These are phyloP conservation scores for Spongilla lacustris DNA, from an alignment of 37 sponge, comb jelly and placozoan genomes.

Conservation along the genomic window DNA sequence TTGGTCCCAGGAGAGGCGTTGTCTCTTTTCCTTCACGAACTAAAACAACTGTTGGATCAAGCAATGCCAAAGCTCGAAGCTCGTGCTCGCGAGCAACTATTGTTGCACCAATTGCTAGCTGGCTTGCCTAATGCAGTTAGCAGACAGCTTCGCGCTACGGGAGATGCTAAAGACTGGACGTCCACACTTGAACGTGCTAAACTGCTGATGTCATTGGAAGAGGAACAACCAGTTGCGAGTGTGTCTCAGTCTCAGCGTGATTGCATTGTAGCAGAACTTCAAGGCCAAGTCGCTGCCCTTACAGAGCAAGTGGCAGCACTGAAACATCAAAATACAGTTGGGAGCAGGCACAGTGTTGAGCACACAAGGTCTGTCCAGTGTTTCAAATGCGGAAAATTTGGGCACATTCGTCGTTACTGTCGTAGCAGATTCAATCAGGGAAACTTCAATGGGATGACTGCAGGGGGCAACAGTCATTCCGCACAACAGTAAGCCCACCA, in stretches of 20 bases:
- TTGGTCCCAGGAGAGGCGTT: constrained; percentile 40
- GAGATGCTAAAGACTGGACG: constrained; percentile 16
- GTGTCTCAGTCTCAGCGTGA: neutral
- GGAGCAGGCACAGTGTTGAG: too few species aligned
- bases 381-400: constrained; percentile 7
- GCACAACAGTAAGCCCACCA: constrained; percentile 9
- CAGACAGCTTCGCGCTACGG: constrained; percentile 33
- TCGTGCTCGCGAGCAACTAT: constrained; percentile 21
- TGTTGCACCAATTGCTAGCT: constrained; percentile 53
- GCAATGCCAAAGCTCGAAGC: constrained; percentile 63
- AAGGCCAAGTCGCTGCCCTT: constrained; percentile 15
- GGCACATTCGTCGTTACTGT: constrained; percentile 24
- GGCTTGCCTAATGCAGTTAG: constrained; percentile 33
- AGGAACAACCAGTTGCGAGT: neutral
- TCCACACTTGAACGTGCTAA: constrained; percentile 17
- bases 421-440: constrained; percentile 31
- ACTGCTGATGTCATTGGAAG: constrained; percentile 28
- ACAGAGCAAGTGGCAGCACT: constrained; percentile 45
- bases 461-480: constrained; percentile 36
- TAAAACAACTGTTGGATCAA: constrained; percentile 52
- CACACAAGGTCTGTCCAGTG: too few species aligned
- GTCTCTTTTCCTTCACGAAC: constrained; percentile 38
- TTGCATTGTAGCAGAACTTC: neutral
- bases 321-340: too few species aligned
- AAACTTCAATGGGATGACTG: constrained; percentile 45